Evolutionary conservation across 2,888 invertebrate genomes (phyloP).

Genomic region (Sarcophaga rosellei): DNA sequence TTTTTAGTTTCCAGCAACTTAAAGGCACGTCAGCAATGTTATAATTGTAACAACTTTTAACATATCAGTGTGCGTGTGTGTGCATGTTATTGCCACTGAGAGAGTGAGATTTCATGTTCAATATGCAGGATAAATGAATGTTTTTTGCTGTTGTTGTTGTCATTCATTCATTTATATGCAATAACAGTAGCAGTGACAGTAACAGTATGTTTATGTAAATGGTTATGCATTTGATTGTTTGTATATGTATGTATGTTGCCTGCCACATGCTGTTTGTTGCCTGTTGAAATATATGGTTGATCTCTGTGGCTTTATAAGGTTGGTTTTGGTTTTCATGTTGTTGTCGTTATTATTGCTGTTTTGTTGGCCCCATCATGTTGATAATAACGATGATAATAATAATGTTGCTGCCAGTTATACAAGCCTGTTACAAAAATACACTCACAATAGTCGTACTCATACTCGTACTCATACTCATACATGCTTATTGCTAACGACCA

Average conservation of each 20-base stretch:
- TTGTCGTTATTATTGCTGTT: constrained; percentile 47
- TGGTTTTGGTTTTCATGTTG: constrained; percentile 61
- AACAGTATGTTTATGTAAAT: neutral
- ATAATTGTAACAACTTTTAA: constrained; percentile 39
- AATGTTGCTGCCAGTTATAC: constrained; percentile 71
- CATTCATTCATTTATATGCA: neutral
- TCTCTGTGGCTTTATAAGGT: constrained; percentile 62
- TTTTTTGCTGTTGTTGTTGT: neutral
- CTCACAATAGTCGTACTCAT: too few species aligned
- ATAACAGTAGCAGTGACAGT: too few species aligned
- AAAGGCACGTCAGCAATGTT: constrained; percentile 55
- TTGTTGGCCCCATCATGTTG: constrained; percentile 74
- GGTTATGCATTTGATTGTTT: neutral
- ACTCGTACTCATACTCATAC: too few species aligned
- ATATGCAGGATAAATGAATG: neutral
- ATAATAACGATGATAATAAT: constrained; percentile 66
- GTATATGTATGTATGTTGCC: neutral
- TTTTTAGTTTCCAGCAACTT: constrained; percentile 25
- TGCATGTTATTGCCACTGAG: neutral
- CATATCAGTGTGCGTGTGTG: neutral
- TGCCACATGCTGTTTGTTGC: constrained; percentile 52
- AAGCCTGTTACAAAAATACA: constrained; percentile 1
- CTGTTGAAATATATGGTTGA: constrained; percentile 55
- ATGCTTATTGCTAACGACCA: too few species aligned
- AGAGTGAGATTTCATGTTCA: neutral